phyloP scores from a whole-genome alignment of 2,888 invertebrate species.

The Lochmaea crataegi region DNA sequence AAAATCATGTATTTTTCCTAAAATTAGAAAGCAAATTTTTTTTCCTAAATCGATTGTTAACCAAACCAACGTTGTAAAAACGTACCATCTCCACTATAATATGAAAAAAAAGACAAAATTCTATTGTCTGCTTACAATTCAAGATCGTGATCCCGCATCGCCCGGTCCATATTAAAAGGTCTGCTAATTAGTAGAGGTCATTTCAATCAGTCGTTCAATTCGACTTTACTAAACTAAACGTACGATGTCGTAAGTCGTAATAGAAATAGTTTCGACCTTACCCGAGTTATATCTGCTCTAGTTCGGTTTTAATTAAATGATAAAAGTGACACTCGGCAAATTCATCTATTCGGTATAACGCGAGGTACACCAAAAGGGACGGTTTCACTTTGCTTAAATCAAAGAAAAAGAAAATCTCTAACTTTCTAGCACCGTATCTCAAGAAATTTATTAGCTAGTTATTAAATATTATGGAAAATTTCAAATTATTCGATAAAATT shows the following conservation, averaged over 20 bases:
- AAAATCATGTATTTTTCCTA: too few relatives aligned
- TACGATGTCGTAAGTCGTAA: neutral
- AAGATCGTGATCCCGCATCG: neutral
- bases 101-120: too few relatives aligned
- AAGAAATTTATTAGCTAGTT: too few relatives aligned
- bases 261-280: neutral
- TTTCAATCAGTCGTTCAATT: neutral
- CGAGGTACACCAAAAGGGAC: neutral
- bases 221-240: neutral
- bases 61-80: too few relatives aligned
- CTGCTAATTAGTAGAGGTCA: neutral
- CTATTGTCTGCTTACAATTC: neutral
- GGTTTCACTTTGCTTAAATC: neutral
- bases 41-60: too few relatives aligned
- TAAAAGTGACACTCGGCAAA: neutral
- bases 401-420: too few relatives aligned
- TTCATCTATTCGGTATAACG: neutral
- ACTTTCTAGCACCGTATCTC: too few relatives aligned
- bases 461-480: too few relatives aligned
- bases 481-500: too few relatives aligned
- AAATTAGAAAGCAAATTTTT: too few relatives aligned
- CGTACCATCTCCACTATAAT: too few relatives aligned
- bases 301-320: neutral
- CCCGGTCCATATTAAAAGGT: neutral
- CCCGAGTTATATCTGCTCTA: neutral